Conservation (phyloP, 1,140 invertebrate genomes). For the Atta texana region DNA sequence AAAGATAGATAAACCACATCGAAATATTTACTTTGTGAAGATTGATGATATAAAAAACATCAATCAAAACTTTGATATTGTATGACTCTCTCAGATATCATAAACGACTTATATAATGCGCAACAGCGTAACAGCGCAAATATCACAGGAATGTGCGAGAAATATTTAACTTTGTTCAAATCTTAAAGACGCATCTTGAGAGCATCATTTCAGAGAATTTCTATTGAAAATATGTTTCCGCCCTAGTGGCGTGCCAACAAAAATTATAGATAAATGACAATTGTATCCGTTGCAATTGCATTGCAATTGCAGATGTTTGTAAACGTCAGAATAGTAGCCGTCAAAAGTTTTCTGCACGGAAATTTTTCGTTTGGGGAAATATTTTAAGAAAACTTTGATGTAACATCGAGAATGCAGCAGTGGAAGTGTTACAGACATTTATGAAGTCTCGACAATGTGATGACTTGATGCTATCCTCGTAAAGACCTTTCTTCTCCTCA, state of each 20-base stretch:
- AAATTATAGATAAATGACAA: conserved; percentile 54
- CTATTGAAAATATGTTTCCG: conserved; percentile 20
- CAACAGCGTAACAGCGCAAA: not conserved
- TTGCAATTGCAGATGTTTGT: conserved; percentile 52
- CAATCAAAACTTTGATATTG: not conserved
- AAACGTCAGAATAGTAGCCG: conserved; percentile 48
- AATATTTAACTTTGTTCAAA: conserved; percentile 35
- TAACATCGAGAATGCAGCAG: conserved; percentile 30
- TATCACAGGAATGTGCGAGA: not conserved
- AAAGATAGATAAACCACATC: not conserved
- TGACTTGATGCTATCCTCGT: conserved; percentile 27
- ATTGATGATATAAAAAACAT: not conserved
- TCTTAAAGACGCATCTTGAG: not conserved
- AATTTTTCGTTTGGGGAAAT: conserved; percentile 44
- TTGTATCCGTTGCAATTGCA: conserved; percentile 13
- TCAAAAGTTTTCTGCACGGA: conserved; percentile 39
- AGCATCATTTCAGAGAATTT: conserved; percentile 25
- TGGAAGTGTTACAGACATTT: conserved; percentile 45
- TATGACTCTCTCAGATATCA: not conserved
- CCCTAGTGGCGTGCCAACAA: conserved; percentile 9
- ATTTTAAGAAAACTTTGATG: conserved; percentile 38
- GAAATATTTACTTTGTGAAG: not conserved
- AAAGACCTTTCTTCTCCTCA: not conserved
- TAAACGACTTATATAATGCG: not conserved
- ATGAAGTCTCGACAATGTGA: conserved; percentile 48